Evolutionary conservation across 2,888 invertebrate genomes (phyloP), one percentile per base, ranked within the genome.

Genomic region (Acrobasis repandana): DNA sequence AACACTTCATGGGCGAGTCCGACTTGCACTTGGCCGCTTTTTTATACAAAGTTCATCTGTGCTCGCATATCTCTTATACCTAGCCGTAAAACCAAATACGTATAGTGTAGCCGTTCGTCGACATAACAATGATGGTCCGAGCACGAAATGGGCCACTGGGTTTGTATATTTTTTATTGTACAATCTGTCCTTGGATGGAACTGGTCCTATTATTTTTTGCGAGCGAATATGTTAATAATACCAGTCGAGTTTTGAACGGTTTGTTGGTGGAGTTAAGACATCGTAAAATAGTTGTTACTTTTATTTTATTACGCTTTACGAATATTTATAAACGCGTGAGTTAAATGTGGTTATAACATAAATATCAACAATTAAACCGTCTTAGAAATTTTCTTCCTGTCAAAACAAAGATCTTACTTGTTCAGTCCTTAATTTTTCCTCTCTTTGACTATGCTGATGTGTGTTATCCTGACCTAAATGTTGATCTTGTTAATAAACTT

Each of bases 121-220:
- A 54, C 38, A 36, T 38, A 54, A 54, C 38, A 54, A 54, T 54
- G 18, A 38, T 54, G 38, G 34, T 36, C 15, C 9, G 51, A 15
- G 2, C 54, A 18, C 54, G 38, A 54, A 38, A 54, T 54, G 38
- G 54, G 54, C 54, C 16, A 54, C 38, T 54, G 18, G 54, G 54
- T 54, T 54, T 36, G 38, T 38, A 16, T 18, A 10, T 38, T 38
- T 33, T 28, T 50, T 51, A 54, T 36, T 34, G 36, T 38, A 18
- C 38, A 38, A 54, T 15, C 14, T 38, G 54, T 54, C 54, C 54
- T 54, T 54, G 54, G 36, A 11, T 2, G 16, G 16, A 14, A 54
- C 54, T 18, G 38, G 54, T 54, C 54, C 54, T n/a, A 43, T 54
- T 36, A 54, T 38, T 54, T 54, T 54, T 54, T 54, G 54, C 43